These are phyloP conservation scores for Amphiura filiformis DNA, from an alignment of 35 echinoderm and acorn worm genomes.

Conservation along the genomic window DNA sequence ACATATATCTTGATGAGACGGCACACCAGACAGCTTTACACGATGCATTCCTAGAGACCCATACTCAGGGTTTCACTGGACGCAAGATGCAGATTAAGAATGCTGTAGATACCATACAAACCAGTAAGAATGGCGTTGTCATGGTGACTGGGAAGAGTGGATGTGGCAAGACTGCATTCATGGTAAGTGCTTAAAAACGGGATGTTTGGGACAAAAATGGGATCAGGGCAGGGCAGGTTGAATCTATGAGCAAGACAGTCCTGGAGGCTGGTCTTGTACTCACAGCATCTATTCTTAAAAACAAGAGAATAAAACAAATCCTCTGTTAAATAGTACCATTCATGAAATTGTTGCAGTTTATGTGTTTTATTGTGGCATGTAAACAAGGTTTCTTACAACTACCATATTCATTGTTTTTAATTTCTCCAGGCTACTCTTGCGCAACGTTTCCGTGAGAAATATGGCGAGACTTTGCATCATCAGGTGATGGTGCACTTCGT, in stretches of 20 bases:
- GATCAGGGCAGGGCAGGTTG: too few relatives aligned
- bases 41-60: conserved; percentile 54
- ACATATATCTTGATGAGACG: conserved; percentile 52
- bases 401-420: too few relatives aligned
- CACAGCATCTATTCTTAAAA: too few relatives aligned
- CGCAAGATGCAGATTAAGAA: conserved; percentile 69
- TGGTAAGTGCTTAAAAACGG: too few relatives aligned
- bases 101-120: conserved; percentile 47
- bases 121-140: conserved; percentile 17
- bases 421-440: conserved; percentile 45
- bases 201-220: not conserved
- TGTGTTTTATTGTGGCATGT: too few relatives aligned
- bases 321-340: too few relatives aligned
- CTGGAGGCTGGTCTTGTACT: too few relatives aligned
- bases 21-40: conserved; percentile 46
- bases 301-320: too few relatives aligned
- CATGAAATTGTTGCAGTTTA: too few relatives aligned
- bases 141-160: conserved; percentile 74
- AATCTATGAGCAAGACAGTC: too few relatives aligned
- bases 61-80: conserved; percentile 62
- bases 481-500: conserved; percentile 73
- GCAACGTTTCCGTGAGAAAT: conserved; percentile 4
- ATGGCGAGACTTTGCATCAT: conserved; percentile 4
- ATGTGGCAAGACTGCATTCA: conserved; percentile 90
- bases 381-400: too few relatives aligned